These are phyloP conservation scores for Pluvialis apricaria DNA, from an alignment of 2,113 vertebrate species.

Conservation along the genomic window DNA sequence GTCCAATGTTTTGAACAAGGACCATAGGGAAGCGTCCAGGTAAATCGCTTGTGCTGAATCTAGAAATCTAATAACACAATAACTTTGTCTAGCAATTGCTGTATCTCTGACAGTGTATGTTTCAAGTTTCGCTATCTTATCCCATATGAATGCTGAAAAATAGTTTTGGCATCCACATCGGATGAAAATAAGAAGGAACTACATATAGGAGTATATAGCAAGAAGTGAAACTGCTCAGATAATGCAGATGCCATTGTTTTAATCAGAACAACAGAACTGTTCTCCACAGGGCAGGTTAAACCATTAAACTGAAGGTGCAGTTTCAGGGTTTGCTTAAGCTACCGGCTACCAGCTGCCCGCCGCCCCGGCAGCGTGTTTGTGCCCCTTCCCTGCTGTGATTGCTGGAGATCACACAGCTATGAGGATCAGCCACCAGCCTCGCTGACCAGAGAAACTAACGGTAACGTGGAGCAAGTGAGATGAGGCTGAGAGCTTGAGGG, in stretches of 20 bases:
- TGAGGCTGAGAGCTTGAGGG: not conserved
- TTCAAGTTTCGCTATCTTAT: not conserved
- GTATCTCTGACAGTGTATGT: not conserved
- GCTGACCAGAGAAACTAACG: not conserved
- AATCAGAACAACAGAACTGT: not conserved
- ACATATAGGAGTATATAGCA: not conserved
- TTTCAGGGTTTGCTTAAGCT: not conserved
- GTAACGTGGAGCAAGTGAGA: not conserved
- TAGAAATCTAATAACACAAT: not conserved
- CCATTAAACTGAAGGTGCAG: not conserved
- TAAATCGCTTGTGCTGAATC: not conserved
- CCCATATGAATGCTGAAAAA: not conserved
- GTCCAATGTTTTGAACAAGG: not conserved
- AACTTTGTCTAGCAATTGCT: not conserved
- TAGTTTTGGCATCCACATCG: not conserved
- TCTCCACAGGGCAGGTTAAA: not conserved
- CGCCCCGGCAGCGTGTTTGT: rapidly evolving
- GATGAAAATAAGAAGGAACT: not conserved
- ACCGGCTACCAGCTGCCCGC: not conserved
- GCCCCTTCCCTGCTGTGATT: not conserved
- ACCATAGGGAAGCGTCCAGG: not conserved
- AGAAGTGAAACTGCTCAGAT: not conserved
- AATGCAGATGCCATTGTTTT: not conserved
- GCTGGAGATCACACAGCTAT: not conserved
- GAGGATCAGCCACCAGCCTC: rapidly evolving